phyloP scores from a whole-genome alignment of 2,888 invertebrate species.

The Glyphotaelius pellucidus region DNA sequence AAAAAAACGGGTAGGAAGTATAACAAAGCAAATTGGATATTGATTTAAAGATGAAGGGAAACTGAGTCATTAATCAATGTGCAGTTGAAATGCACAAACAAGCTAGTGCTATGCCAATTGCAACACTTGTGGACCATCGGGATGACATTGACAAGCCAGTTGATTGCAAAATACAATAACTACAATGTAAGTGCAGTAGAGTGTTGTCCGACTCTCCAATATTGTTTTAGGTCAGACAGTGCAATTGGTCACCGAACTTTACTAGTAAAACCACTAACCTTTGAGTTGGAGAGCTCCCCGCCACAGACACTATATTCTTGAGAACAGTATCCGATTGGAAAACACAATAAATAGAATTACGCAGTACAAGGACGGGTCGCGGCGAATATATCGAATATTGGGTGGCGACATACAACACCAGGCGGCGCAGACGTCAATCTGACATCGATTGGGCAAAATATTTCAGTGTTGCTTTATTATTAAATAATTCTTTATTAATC shows the following conservation, averaged over 20 bases:
- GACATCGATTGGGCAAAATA: constrained; percentile 23
- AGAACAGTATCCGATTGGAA: neutral
- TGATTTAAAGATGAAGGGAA: neutral
- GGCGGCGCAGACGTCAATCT: constrained; percentile 31
- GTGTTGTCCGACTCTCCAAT: neutral
- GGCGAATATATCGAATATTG: neutral
- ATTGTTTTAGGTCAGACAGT: neutral
- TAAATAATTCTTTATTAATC: neutral
- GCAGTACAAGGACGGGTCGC: constrained; percentile 21
- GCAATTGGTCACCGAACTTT: neutral
- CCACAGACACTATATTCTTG: neutral
- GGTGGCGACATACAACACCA: constrained; percentile 9
- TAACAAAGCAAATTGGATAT: neutral
- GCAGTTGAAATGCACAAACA: neutral
- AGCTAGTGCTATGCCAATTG: neutral
- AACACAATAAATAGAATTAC: constrained; percentile 19
- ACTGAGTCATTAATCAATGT: neutral
- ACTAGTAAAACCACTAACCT: constrained; percentile 9
- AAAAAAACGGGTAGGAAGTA: neutral
- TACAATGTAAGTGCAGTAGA: neutral
- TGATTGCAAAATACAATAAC: neutral
- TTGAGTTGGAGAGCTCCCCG: neutral
- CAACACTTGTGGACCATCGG: neutral
- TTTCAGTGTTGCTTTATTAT: neutral
- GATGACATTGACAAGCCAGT: neutral